These are phyloP conservation scores for Pseudococcus longispinus DNA, from an alignment of 2,888 invertebrate species.

Conservation along the genomic window DNA sequence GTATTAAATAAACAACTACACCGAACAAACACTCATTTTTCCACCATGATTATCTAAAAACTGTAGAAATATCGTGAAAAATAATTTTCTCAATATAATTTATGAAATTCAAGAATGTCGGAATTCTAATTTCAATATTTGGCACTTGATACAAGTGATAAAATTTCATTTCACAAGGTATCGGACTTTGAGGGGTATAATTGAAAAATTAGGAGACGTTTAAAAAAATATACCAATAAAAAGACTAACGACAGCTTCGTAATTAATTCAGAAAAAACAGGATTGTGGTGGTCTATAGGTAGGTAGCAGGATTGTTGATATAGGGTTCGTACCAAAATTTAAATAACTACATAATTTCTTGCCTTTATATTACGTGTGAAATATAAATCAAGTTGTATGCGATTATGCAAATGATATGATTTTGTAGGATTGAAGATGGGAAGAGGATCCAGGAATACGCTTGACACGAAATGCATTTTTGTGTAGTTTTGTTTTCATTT, in stretches of 20 bases:
- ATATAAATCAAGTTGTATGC: too few relatives aligned
- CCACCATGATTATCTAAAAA: neutral
- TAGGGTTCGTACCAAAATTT: too few relatives aligned
- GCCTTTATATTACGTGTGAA: too few relatives aligned
- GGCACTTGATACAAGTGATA: neutral
- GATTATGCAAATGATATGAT: too few relatives aligned
- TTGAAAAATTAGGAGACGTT: neutral
- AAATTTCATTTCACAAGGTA: neutral
- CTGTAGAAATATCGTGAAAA: neutral
- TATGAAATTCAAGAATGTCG: neutral
- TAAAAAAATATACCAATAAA: neutral
- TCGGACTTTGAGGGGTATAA: neutral
- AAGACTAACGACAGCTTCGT: neutral
- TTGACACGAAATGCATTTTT: too few relatives aligned
- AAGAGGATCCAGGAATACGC: too few relatives aligned
- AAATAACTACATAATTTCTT: too few relatives aligned
- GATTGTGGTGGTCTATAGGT: neutral
- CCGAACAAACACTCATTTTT: neutral
- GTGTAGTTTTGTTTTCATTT: too few relatives aligned
- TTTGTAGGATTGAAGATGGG: too few relatives aligned
- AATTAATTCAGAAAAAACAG: neutral
- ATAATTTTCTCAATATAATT: neutral
- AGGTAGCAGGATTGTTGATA: too few relatives aligned
- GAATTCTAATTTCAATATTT: neutral
- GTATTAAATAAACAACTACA: neutral